Evolutionary conservation across 2,113 vertebrate genomes (phyloP).

Genomic region (Cyanoderma ruficeps): DNA sequence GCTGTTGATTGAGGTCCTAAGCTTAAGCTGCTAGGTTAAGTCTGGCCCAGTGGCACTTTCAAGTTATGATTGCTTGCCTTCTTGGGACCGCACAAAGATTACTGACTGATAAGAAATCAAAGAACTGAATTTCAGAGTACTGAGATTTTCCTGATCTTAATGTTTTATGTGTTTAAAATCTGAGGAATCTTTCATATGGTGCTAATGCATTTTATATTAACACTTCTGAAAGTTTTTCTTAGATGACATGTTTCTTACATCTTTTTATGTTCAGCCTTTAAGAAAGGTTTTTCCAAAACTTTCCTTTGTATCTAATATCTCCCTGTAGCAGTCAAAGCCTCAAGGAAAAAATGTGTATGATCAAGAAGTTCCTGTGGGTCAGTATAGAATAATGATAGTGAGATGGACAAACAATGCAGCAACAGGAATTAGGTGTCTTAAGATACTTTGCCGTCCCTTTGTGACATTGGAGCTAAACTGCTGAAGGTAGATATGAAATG

Average conservation of each 20-base stretch:
- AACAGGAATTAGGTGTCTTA: constrained; percentile 41
- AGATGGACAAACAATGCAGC: constrained; percentile 43
- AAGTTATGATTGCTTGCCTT: constrained; percentile 34
- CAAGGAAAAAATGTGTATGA: neutral
- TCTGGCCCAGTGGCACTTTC: neutral
- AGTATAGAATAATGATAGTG: neutral
- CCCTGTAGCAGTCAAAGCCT: constrained; percentile 11
- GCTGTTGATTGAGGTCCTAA: neutral
- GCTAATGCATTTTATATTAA: constrained; percentile 44
- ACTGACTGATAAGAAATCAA: constrained; percentile 41
- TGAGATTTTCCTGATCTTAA: constrained; percentile 32
- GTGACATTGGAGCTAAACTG: constrained; percentile 25
- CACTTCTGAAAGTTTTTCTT: constrained; percentile 52
- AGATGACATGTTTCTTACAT: constrained; percentile 10
- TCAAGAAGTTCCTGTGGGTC: constrained; percentile 21
- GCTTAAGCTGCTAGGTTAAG: constrained; percentile 4
- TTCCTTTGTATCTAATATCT: constrained; percentile 33
- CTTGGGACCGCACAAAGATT: neutral
- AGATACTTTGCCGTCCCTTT: constrained; percentile 11
- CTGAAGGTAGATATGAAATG: constrained; percentile 2
- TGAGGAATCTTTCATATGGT: constrained; percentile 20
- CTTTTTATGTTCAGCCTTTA: constrained; percentile 46
- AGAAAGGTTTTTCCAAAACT: neutral
- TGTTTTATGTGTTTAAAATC: constrained; percentile 34
- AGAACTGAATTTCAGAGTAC: constrained; percentile 22